Evolutionary conservation across 2,113 vertebrate species (phyloP).

Genomic region (Daboia siamensis): DNA sequence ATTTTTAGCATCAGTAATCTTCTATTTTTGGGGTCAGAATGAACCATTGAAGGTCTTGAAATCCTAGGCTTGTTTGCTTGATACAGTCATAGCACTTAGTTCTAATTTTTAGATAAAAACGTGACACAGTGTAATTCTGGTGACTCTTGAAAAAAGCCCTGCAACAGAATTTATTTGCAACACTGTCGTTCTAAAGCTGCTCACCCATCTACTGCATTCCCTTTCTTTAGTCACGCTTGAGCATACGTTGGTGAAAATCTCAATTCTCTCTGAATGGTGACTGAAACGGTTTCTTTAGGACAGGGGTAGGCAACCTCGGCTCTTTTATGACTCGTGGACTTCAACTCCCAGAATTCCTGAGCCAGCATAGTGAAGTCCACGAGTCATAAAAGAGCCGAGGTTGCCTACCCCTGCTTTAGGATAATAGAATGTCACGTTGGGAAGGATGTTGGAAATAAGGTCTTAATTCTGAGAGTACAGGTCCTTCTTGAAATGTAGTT

Average conservation of each 20-base stretch:
- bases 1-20: not conserved
- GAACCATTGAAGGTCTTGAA: not conserved
- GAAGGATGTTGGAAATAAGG: not conserved
- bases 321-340: too few relatives aligned
- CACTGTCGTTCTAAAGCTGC: not conserved
- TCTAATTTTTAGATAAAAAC: not conserved
- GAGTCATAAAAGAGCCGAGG: too few relatives aligned
- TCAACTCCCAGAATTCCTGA: too few relatives aligned
- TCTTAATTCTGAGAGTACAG: not conserved
- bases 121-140: not conserved
- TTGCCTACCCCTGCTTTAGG: not conserved
- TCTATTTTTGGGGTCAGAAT: not conserved
- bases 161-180: not conserved
- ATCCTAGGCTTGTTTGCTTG: not conserved
- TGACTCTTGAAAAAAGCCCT: not conserved
- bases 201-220: not conserved
- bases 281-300: not conserved
- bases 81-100: not conserved
- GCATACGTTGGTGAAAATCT: not conserved
- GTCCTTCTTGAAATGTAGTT: not conserved
- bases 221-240: not conserved
- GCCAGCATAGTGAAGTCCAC: too few relatives aligned
- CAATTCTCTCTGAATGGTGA: not conserved
- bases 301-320: too few relatives aligned
- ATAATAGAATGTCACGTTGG: not conserved